Evolutionary conservation across 2,113 vertebrate species (phyloP), one percentile per base, ranked within the genome.

Genomic region (Mus spicilegus): DNA sequence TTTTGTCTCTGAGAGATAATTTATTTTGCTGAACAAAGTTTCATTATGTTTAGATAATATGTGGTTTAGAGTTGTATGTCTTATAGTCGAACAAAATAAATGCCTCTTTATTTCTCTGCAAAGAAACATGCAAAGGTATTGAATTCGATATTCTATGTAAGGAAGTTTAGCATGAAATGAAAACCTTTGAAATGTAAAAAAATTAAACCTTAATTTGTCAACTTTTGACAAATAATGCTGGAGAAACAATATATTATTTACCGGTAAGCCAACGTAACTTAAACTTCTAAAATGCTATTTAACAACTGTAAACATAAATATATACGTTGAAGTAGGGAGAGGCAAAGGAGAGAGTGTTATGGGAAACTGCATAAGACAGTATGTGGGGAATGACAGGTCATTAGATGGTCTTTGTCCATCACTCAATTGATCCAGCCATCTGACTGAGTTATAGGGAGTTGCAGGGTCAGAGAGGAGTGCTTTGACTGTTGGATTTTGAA

Each of bases 151-250:
- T 85, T 89, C 33, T 76, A 80, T 28, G 42, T 90, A 94, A 94
- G 90, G 28, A 96, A 81, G 39, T 90, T 46, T 22, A 75, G 11
- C 69, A 12, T 54, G 51, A 54, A 54, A 93, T 51, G 67, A 76
- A 96, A 82, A n/a, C 7, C 8, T 63, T 63, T 85, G 61, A 89
- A 78, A 78, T 78, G 54, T 69, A 85, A 91, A 93, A 80, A 93
- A 80, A 36, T 89, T 28, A 88, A 82, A 54, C 20, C 63, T 49
- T 49, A 49, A 80, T 49, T 78, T 86, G 49, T 90, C 70, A 89
- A 70, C 9, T 58, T 49, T 78, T 86, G 49, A 80, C 77, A 89
- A 61, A 36, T 67, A 90, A 93, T 11, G n/a, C 20, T 91, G 76
- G 67, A 77, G 81, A 46, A 30, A 75, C n/a, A 80, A 36, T 46